A percentile compares a stretch with the other conserved stretches of the same genome.
Conservation (phyloP, 2,797 vertebrate genomes). For the Lycodopsis pacificus region DNA sequence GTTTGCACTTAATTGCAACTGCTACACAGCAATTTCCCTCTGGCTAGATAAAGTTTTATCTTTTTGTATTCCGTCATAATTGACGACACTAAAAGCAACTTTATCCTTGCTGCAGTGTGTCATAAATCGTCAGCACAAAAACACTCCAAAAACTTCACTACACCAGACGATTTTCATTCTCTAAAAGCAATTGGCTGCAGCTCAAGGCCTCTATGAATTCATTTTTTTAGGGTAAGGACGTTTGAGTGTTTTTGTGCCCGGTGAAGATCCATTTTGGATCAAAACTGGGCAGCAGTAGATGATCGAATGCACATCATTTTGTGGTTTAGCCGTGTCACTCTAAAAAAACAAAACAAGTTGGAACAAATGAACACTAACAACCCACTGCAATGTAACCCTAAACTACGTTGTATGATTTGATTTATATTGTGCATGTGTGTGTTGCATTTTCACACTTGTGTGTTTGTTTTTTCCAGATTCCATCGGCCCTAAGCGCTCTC, state of each 20-base stretch:
- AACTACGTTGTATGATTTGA: neutral
- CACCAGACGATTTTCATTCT: neutral
- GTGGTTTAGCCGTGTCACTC: neutral
- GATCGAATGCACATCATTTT: neutral
- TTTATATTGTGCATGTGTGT: neutral
- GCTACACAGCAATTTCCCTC: neutral
- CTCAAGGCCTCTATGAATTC: neutral
- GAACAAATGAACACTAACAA: neutral
- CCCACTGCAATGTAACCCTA: neutral
- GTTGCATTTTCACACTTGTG: neutral
- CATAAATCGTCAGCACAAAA: neutral
- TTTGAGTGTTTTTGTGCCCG: neutral
- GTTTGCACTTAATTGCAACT: neutral
- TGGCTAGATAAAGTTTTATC: neutral
- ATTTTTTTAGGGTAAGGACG: neutral
- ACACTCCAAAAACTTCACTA: neutral
- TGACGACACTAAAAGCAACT: neutral
- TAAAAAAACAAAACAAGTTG: neutral
- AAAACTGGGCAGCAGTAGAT: neutral
- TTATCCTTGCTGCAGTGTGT: neutral
- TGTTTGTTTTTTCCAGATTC: conserved; percentile 78
- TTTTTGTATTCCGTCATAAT: conserved; percentile 1
- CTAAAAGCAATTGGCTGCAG: neutral
- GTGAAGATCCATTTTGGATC: neutral
- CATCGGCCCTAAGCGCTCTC: conserved; percentile 81